Evolutionary conservation across 2,797 vertebrate genomes (phyloP).

Genomic region (Smutsia temminckii): DNA sequence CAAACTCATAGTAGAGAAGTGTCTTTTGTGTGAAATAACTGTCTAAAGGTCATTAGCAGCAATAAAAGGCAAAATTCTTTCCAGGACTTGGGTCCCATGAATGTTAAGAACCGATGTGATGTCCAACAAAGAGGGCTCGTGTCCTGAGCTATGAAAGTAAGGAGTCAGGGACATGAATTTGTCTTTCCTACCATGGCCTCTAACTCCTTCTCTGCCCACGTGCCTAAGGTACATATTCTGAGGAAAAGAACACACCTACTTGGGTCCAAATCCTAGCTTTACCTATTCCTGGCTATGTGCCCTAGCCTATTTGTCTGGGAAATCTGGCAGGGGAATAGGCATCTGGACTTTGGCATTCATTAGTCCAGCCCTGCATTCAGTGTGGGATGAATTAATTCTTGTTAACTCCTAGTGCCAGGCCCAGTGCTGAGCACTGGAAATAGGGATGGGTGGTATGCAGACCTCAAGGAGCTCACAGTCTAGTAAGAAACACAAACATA

Average conservation of each 20-base stretch:
- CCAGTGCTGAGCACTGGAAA: neutral
- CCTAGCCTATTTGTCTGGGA: constrained; percentile 9
- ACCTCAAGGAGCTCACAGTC: neutral
- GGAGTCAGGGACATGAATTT: neutral
- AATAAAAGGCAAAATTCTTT: neutral
- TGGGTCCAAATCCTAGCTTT: constrained; percentile 38
- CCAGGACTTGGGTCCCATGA: neutral
- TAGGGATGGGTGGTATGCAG: neutral
- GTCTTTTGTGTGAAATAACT: constrained; percentile 6
- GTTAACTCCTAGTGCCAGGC: neutral
- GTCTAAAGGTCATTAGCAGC: constrained; percentile 33
- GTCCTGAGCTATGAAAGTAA: neutral
- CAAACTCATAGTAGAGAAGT: neutral
- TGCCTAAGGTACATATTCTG: neutral
- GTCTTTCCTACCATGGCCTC: neutral
- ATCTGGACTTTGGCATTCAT: neutral
- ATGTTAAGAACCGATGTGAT: neutral
- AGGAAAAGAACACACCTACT: neutral
- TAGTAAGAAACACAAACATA: constrained; percentile 26
- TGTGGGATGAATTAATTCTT: neutral
- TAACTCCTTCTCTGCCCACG: neutral
- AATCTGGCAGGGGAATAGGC: neutral
- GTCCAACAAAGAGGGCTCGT: constrained; percentile 4
- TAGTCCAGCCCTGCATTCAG: neutral
- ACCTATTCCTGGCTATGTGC: constrained; percentile 29